Evolutionary conservation across 2,113 vertebrate genomes (phyloP).

Genomic region (Tragelaphus scriptus): DNA sequence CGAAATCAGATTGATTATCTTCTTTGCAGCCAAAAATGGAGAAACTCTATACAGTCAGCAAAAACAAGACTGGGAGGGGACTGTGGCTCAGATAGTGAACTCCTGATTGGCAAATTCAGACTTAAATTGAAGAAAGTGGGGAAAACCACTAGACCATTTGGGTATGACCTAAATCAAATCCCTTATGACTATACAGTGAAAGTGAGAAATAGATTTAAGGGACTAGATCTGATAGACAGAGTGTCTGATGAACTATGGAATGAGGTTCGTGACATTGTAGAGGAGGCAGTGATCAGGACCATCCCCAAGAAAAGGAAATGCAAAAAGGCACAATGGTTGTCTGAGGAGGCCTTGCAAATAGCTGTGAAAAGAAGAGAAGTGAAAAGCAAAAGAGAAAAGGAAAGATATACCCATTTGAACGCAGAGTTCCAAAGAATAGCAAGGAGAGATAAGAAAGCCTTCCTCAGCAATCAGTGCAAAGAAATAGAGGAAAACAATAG

Average conservation of each 20-base stretch:
- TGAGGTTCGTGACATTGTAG: accelerated
- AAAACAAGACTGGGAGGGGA: neutral
- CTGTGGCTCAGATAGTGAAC: neutral
- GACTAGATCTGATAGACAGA: neutral
- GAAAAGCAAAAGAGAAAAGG: neutral
- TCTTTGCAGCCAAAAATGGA: neutral
- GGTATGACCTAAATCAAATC: neutral
- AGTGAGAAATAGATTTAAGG: neutral
- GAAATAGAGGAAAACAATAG: neutral
- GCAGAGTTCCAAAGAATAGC: neutral
- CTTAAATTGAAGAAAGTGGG: neutral
- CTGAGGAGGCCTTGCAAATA: neutral
- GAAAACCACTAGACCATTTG: neutral
- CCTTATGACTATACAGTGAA: neutral
- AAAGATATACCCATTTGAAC: neutral
- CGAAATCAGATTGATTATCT: neutral
- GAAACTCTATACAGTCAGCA: neutral
- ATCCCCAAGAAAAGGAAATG: neutral
- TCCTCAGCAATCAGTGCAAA: accelerated
- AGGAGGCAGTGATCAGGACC: neutral
- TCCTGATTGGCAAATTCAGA: neutral
- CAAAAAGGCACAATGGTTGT: neutral
- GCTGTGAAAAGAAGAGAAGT: neutral
- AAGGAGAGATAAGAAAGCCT: neutral
- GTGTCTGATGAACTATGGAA: neutral